Percentiles rank a stretch among this genome's conserved stretches.
phyloP scores from a whole-genome alignment of 2,797 vertebrate species.

The Benthosema pterotum region DNA sequence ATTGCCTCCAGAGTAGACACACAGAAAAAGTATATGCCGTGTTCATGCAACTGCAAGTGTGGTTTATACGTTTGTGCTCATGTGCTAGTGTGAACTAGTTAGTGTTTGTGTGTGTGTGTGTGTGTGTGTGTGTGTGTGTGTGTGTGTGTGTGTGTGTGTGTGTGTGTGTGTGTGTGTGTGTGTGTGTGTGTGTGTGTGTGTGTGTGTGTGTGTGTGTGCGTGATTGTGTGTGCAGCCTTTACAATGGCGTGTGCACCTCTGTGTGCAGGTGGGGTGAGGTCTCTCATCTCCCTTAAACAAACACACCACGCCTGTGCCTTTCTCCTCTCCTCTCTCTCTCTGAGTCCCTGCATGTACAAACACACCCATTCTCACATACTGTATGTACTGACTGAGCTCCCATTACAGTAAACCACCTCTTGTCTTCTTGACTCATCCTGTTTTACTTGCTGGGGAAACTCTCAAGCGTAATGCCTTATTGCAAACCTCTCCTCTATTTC shows the following conservation, averaged over 20 bases:
- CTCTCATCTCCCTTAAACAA: constrained; percentile 19
- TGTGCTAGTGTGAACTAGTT: not conserved
- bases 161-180: not conserved
- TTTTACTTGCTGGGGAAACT: not conserved
- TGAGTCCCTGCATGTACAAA: constrained; percentile 21
- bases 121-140: constrained; percentile 12
- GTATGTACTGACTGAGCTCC: constrained; percentile 21
- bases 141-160: not conserved
- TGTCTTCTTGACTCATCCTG: not conserved
- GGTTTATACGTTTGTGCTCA: not conserved
- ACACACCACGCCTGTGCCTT: constrained; percentile 21
- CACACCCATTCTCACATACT: constrained; percentile 34
- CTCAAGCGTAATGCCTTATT: no score
- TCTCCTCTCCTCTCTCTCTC: constrained; percentile 6
- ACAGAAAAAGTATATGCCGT: no score
- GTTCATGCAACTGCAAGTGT: no score
- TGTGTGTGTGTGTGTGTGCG: not conserved
- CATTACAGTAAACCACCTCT: not conserved
- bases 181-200: not conserved
- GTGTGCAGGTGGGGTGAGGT: constrained; percentile 52
- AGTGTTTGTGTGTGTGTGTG: not conserved
- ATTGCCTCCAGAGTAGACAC: no score
- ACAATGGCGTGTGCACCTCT: constrained; percentile 11
- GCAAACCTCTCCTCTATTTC: no score
- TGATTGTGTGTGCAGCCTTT: constrained; percentile 1